Percentiles rank a stretch among this genome's conserved stretches.
Conservation (phyloP, 2,797 vertebrate species). For the Acrocephalus scirpaceus region DNA sequence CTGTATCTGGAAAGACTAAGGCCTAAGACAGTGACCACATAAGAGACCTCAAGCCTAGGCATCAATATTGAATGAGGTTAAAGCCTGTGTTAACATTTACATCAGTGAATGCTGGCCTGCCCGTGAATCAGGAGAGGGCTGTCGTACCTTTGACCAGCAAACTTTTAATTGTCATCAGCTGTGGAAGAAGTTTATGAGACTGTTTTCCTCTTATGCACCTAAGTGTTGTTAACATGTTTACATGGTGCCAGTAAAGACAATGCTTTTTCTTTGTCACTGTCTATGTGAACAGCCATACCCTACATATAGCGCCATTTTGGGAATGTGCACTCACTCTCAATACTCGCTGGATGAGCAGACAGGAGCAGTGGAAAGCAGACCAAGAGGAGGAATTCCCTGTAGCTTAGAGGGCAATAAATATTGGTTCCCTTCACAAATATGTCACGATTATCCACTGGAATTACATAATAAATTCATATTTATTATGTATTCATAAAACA, state of each 20-base stretch:
- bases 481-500: not conserved
- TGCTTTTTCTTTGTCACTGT: not conserved
- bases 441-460: not conserved
- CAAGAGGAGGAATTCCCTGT: not conserved
- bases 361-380: not conserved
- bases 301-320: not conserved
- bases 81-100: not conserved
- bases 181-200: not conserved
- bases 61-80: not conserved
- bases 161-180: not conserved
- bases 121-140: not conserved
- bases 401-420: not conserved
- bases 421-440: not conserved
- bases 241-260: not conserved
- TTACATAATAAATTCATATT: not conserved
- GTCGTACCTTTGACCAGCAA: not conserved
- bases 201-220: not conserved
- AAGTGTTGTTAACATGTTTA: not conserved
- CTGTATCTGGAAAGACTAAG: not conserved
- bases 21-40: not conserved
- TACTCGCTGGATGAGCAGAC: not conserved
- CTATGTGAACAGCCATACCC: not conserved
- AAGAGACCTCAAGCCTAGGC: not conserved
- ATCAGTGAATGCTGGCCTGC: not conserved
- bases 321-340: fast-evolving